These are phyloP conservation scores for Pararge aegeria DNA, from an alignment of 1,140 invertebrate genomes.

Conservation along the genomic window DNA sequence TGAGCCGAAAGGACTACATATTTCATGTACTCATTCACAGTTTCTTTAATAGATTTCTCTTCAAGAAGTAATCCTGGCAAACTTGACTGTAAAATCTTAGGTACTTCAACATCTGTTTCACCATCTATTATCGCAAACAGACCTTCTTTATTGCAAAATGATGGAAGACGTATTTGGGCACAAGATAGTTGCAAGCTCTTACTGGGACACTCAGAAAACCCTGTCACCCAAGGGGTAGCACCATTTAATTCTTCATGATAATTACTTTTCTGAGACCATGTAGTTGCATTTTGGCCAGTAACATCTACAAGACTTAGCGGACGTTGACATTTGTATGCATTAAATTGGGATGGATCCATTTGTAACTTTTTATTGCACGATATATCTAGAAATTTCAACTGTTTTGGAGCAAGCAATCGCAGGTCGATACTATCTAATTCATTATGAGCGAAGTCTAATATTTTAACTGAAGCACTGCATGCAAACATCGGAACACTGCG, in stretches of 20 bases:
- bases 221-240: constrained; percentile 87
- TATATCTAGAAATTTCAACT: constrained; percentile 91
- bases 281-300: constrained; percentile 86
- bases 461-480: constrained; percentile 86
- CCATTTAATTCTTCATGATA: constrained; percentile 79
- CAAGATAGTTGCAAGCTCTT: constrained; percentile 85
- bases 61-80: constrained; percentile 88
- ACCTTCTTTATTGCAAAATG: constrained; percentile 89
- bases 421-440: constrained; percentile 89
- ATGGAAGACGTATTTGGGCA: constrained; percentile 87
- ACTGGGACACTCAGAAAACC: constrained; percentile 91
- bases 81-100: constrained; percentile 84
- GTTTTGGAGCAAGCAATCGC: constrained; percentile 86
- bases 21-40: constrained; percentile 89
- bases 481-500: constrained; percentile 87
- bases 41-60: constrained; percentile 89
- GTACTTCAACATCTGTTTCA: constrained; percentile 84
- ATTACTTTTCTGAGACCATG: constrained; percentile 81
- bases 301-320: constrained; percentile 91
- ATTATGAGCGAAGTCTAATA: constrained; percentile 92
- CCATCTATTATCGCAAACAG: constrained; percentile 91
- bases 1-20: constrained; percentile 89
- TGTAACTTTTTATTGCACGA: constrained; percentile 90
- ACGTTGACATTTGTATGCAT: constrained; percentile 87
- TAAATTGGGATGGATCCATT: constrained; percentile 90